Conservation (phyloP, 1,140 invertebrate genomes). For the Heliconius hermathena region DNA sequence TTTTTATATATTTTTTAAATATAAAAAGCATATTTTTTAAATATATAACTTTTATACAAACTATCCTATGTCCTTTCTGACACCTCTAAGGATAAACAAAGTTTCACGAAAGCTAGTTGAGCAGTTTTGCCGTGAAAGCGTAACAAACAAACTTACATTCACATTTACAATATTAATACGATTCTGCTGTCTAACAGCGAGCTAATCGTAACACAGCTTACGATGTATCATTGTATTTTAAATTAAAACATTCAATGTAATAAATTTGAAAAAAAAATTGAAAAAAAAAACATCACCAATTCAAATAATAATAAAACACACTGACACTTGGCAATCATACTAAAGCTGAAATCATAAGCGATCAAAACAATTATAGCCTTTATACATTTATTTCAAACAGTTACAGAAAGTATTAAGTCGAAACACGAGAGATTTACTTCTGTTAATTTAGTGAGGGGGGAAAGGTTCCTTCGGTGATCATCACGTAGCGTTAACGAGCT, state of each 20-base stretch:
- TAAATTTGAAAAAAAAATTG: slow-evolving; percentile 27
- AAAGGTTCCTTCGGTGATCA: slow-evolving; percentile 67
- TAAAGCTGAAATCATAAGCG: slow-evolving; percentile 42
- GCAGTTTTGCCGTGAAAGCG: too few relatives aligned
- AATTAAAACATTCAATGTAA: not conserved
- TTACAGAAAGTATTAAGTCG: slow-evolving; percentile 34
- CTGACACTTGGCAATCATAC: slow-evolving; percentile 43
- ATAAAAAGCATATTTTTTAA: too few relatives aligned
- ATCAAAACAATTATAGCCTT: slow-evolving; percentile 43
- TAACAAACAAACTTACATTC: too few relatives aligned
- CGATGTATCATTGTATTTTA: not conserved
- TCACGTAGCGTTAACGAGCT: slow-evolving; percentile 78
- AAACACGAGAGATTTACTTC: slow-evolving; percentile 53
- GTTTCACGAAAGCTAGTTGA: too few relatives aligned
- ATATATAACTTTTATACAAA: too few relatives aligned
- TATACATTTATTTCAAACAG: slow-evolving; percentile 40
- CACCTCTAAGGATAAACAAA: too few relatives aligned
- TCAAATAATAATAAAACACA: slow-evolving; percentile 32
- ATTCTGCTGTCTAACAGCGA: not conserved
- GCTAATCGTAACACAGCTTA: not conserved
- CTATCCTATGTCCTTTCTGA: too few relatives aligned
- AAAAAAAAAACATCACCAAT: slow-evolving; percentile 22
- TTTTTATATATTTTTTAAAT: too few relatives aligned
- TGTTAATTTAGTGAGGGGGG: slow-evolving; percentile 65
- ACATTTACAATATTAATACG: too few relatives aligned